phyloP scores from a whole-genome alignment of 2,797 vertebrate genomes.

The Pseudopleuronectes americanus region DNA sequence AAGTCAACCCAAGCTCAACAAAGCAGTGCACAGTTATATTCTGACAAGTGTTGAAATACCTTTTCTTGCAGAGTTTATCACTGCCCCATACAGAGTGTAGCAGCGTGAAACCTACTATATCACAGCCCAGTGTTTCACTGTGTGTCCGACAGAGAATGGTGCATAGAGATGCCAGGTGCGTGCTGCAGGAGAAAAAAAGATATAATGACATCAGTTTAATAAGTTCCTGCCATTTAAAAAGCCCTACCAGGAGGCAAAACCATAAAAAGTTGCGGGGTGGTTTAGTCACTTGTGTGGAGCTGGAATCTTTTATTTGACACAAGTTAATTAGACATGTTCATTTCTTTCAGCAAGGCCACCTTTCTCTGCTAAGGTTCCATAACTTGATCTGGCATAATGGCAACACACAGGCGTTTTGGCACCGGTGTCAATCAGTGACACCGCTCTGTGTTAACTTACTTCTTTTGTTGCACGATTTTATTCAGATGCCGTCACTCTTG shows the following conservation, averaged over 20 bases:
- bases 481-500: slow-evolving; percentile 74
- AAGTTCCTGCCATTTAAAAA: slow-evolving; percentile 50
- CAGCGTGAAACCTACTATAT: slow-evolving; percentile 47
- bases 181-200: slow-evolving; percentile 36
- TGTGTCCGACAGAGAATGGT: slow-evolving; percentile 41
- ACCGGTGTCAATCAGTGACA: slow-evolving; percentile 82
- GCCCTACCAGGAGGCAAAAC: slow-evolving; percentile 59
- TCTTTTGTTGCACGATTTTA: slow-evolving; percentile 77
- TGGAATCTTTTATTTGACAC: slow-evolving; percentile 73
- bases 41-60: slow-evolving; percentile 35
- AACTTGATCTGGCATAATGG: slow-evolving; percentile 71
- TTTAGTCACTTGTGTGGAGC: slow-evolving; percentile 50
- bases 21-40: slow-evolving; percentile 31
- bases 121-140: slow-evolving; percentile 22
- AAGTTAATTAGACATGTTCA: slow-evolving; percentile 77
- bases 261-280: slow-evolving; percentile 54
- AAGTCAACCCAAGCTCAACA: slow-evolving; percentile 37
- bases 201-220: slow-evolving; percentile 70
- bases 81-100: slow-evolving; percentile 11
- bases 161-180: slow-evolving; percentile 75
- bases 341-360: slow-evolving; percentile 68
- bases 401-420: slow-evolving; percentile 74
- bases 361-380: slow-evolving; percentile 63
- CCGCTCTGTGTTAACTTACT: slow-evolving; percentile 74
- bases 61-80: slow-evolving; percentile 42